Conservation (phyloP, 1,140 invertebrate species). For the Cydia amplana region DNA sequence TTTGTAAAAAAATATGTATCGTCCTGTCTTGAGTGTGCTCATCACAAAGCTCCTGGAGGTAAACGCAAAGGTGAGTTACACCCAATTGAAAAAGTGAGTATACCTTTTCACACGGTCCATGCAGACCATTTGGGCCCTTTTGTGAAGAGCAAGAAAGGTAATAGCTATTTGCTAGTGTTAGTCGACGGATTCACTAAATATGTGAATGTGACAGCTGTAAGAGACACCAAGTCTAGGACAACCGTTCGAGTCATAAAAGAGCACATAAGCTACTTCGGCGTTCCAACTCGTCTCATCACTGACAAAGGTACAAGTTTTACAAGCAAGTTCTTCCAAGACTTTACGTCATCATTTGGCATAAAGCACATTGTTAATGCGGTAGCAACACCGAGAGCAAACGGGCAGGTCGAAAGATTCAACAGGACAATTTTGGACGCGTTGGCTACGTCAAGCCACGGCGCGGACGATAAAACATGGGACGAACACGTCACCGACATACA, state of each 20-base stretch:
- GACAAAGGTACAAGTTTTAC: slow-evolving; percentile 27
- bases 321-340: background rate
- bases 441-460: background rate
- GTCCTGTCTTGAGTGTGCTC: slow-evolving; percentile 34
- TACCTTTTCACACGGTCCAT: slow-evolving; percentile 4
- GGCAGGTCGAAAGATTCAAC: slow-evolving; percentile 32
- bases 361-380: slow-evolving; percentile 22
- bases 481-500: slow-evolving; percentile 20
- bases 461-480: slow-evolving; percentile 29
- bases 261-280: background rate
- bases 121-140: slow-evolving; percentile 19
- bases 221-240: background rate
- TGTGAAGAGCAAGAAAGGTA: slow-evolving; percentile 24
- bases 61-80: slow-evolving; percentile 33
- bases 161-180: slow-evolving; percentile 28
- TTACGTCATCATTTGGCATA: background rate
- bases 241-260: background rate
- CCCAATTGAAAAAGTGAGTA: slow-evolving; percentile 2
- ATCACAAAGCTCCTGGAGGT: slow-evolving; percentile 29
- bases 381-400: slow-evolving; percentile 24
- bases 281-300: background rate
- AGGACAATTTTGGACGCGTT: slow-evolving; percentile 29
- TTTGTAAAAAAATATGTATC: slow-evolving; percentile 35
- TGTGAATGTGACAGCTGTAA: background rate
- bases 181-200: slow-evolving; percentile 33